These are phyloP conservation scores for Prionace glauca DNA, from an alignment of 2,797 vertebrate species.

Conservation along the genomic window DNA sequence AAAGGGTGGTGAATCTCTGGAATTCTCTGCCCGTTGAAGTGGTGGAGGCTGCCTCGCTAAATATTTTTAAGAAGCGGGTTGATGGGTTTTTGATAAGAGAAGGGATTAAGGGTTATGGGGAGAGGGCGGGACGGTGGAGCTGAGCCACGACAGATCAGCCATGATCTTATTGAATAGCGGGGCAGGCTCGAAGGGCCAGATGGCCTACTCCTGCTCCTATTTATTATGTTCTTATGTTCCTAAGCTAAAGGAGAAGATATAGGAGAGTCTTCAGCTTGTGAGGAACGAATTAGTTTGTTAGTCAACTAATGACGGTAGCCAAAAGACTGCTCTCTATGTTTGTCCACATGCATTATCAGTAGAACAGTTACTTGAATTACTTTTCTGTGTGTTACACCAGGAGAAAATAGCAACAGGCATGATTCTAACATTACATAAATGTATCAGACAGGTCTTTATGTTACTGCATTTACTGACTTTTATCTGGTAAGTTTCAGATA, in stretches of 20 bases:
- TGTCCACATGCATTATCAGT: background rate
- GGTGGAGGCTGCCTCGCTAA: no score
- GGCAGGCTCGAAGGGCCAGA: no score
- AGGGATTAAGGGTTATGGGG: no score
- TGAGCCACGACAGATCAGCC: no score
- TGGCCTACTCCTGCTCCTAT: no score
- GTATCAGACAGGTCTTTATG: background rate
- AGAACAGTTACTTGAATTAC: background rate
- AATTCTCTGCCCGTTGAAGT: no score
- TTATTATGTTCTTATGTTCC: no score
- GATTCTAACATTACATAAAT: slow-evolving; percentile 6
- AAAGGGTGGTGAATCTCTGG: no score
- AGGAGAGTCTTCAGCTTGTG: background rate
- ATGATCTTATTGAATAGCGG: no score
- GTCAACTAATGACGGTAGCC: background rate
- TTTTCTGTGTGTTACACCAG: background rate
- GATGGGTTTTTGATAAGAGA: no score
- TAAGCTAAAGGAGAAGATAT: background rate
- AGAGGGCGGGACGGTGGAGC: no score
- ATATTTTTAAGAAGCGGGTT: no score
- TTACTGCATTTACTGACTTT: background rate
- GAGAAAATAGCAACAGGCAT: background rate
- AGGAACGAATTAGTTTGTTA: background rate
- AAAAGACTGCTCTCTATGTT: background rate
- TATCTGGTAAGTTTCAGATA: background rate